These are phyloP conservation scores for Myoxocephalus aenaeus DNA, from an alignment of 2,797 vertebrate species.

Conservation along the genomic window DNA sequence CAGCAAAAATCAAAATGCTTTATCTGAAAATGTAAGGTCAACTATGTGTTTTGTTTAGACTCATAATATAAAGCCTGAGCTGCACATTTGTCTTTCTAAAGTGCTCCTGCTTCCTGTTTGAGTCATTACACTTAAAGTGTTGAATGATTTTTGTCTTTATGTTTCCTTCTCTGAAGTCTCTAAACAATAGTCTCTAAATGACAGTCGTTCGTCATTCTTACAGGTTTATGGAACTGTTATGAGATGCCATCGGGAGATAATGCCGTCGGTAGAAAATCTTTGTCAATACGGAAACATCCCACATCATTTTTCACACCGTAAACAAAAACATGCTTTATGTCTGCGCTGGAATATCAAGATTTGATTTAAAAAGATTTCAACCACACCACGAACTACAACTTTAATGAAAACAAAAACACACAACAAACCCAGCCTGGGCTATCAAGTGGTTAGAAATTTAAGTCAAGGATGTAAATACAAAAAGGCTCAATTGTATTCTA, in stretches of 20 bases:
- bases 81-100: not conserved
- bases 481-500: slow-evolving; percentile 16
- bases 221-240: slow-evolving; percentile 14
- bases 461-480: not conserved
- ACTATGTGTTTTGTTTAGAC: not conserved
- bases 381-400: not conserved
- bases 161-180: not conserved
- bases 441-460: not conserved
- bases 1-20: not conserved
- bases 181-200: not conserved
- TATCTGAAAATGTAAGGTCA: not conserved
- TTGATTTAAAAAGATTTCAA: not conserved
- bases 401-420: not conserved
- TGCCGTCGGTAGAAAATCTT: not conserved
- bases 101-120: not conserved
- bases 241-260: slow-evolving; percentile 3
- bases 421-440: not conserved
- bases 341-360: not conserved
- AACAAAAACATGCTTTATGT: not conserved
- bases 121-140: not conserved
- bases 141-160: not conserved
- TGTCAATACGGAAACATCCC: slow-evolving; percentile 15
- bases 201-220: not conserved
- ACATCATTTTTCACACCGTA: slow-evolving; percentile 5
- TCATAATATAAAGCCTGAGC: not conserved